These are phyloP conservation scores for Chymomyza procnemis DNA, from an alignment of 2,888 invertebrate species.

Conservation along the genomic window DNA sequence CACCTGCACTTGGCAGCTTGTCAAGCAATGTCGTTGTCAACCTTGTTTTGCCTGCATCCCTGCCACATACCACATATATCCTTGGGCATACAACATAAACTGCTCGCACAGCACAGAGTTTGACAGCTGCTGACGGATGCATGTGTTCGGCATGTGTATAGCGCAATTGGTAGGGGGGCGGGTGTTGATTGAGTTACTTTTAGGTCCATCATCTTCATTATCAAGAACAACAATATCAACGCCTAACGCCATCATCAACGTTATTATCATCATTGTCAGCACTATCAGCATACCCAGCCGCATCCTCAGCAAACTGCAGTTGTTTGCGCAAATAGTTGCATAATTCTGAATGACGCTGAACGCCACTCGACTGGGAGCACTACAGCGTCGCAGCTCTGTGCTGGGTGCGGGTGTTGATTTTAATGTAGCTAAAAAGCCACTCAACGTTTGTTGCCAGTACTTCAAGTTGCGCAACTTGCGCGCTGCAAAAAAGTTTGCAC, in stretches of 20 bases:
- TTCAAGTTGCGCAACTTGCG: slow-evolving; percentile 38
- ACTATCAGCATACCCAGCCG: background rate
- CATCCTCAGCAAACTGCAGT: slow-evolving; percentile 20
- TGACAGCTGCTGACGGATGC: background rate
- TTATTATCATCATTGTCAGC: slow-evolving; percentile 4
- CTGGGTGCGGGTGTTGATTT: slow-evolving; percentile 56
- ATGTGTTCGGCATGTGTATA: background rate
- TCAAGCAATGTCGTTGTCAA: background rate
- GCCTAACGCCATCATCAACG: slow-evolving; percentile 11
- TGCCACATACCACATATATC: background rate
- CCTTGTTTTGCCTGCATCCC: background rate
- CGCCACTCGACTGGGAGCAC: slow-evolving; percentile 45
- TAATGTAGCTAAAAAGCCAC: slow-evolving; percentile 69
- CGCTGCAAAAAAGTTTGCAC: slow-evolving; percentile 67
- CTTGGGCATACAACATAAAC: background rate
- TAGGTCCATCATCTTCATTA: slow-evolving; percentile 16
- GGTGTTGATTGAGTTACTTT: slow-evolving; percentile 44
- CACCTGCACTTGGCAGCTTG: background rate
- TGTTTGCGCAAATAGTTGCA: slow-evolving; percentile 67
- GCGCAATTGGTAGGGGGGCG: no score
- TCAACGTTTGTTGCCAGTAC: slow-evolving; percentile 52
- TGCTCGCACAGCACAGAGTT: background rate
- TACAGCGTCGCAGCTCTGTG: slow-evolving; percentile 6
- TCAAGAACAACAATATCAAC: background rate
- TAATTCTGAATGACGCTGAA: slow-evolving; percentile 58